Conservation (phyloP, 2,797 vertebrate species). For the Masticophis lateralis region DNA sequence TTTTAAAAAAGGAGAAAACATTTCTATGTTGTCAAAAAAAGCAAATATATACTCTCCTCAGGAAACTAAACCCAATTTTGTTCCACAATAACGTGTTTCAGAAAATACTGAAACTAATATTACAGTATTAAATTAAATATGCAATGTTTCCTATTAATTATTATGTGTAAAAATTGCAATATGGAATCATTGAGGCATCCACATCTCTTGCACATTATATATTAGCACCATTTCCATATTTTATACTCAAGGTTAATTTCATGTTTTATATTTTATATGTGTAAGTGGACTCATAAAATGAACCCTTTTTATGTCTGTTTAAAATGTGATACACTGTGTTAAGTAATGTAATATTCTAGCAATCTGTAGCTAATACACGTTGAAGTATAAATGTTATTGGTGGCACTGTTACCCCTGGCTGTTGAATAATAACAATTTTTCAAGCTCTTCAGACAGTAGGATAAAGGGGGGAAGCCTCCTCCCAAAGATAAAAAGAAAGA, state of each 20-base stretch:
- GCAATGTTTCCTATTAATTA: not conserved
- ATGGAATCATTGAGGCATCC: not conserved
- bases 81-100: not conserved
- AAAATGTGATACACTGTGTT: not conserved
- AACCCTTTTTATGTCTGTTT: not conserved
- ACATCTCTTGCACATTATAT: not conserved
- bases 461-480: not conserved
- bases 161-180: not conserved
- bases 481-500: not conserved
- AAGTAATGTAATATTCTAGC: not conserved
- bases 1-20: not conserved
- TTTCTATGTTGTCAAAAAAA: not conserved
- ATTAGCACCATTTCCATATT: conserved; percentile 1
- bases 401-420: not conserved
- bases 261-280: not conserved
- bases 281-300: not conserved
- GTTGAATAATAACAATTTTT: not conserved
- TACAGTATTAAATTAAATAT: not conserved
- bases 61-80: not conserved
- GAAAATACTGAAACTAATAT: not conserved
- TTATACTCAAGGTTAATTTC: not conserved
- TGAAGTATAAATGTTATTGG: not conserved
- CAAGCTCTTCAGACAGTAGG: not conserved
- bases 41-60: not conserved
- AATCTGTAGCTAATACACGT: not conserved